Evolutionary conservation across 1,140 invertebrate species (phyloP).

Genomic region (Liolophura sinensis): DNA sequence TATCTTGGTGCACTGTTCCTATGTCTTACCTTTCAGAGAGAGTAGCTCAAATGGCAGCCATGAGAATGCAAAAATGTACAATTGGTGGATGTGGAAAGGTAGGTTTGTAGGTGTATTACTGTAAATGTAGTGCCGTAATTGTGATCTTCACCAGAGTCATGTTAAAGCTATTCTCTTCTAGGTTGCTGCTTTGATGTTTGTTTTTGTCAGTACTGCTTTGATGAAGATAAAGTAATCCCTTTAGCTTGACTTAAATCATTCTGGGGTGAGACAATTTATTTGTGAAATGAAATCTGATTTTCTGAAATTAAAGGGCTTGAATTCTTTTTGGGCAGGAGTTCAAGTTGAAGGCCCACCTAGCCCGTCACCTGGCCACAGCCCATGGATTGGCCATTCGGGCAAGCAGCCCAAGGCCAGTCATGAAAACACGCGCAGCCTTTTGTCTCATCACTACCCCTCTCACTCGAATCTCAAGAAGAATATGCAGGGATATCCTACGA

Average conservation of each 20-base stretch:
- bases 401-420: slow-evolving; percentile 84
- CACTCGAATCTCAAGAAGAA: slow-evolving; percentile 81
- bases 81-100: slow-evolving; percentile 86
- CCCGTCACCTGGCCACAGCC: slow-evolving; percentile 87
- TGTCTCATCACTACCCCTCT: slow-evolving; percentile 86
- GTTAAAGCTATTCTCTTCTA: too few relatives aligned
- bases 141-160: too few relatives aligned
- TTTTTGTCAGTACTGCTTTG: too few relatives aligned
- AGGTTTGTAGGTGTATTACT: slow-evolving; percentile 11
- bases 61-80: slow-evolving; percentile 84
- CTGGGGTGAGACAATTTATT: too few relatives aligned
- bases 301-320: too few relatives aligned
- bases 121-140: too few relatives aligned
- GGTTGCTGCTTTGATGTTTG: background rate
- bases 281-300: too few relatives aligned
- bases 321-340: slow-evolving; percentile 69
- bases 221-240: too few relatives aligned
- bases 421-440: slow-evolving; percentile 96
- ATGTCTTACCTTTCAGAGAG: slow-evolving; percentile 46
- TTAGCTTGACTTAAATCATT: too few relatives aligned
- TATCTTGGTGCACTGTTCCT: too few relatives aligned
- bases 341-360: slow-evolving; percentile 88
- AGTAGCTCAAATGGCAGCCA: slow-evolving; percentile 64
- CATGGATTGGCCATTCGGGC: slow-evolving; percentile 75
- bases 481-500: slow-evolving; percentile 81